These are phyloP conservation scores for Podotricha telesiphe DNA, from an alignment of 2,888 invertebrate genomes.

Conservation along the genomic window DNA sequence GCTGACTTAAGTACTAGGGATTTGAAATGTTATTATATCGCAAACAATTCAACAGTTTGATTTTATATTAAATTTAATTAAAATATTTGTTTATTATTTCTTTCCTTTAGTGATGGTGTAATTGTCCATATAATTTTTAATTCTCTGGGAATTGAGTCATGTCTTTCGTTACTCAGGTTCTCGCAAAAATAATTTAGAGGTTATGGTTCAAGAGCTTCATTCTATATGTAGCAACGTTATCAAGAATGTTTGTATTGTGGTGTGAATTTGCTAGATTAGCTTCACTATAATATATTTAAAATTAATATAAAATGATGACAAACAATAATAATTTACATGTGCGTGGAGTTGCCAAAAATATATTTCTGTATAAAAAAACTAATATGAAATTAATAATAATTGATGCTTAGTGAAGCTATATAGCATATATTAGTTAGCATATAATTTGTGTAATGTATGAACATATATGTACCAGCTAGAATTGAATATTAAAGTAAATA, in stretches of 20 bases:
- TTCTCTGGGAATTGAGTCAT: slow-evolving; percentile 8
- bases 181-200: slow-evolving; percentile 7
- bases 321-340: background rate
- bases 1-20: slow-evolving; percentile 18
- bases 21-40: slow-evolving; percentile 9
- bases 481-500: slow-evolving; percentile 18
- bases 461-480: slow-evolving; percentile 2
- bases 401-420: slow-evolving; percentile 23
- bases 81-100: background rate
- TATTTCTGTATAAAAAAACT: slow-evolving; percentile 20
- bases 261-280: slow-evolving; percentile 34
- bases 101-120: background rate
- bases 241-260: slow-evolving; percentile 25
- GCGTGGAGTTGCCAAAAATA: slow-evolving; percentile 24
- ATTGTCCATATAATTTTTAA: slow-evolving; percentile 3
- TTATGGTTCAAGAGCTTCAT: slow-evolving; percentile 6
- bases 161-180: slow-evolving; percentile 3
- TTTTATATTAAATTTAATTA: slow-evolving; percentile 2
- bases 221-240: background rate
- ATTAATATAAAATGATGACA: slow-evolving; percentile 2
- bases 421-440: slow-evolving; percentile 14
- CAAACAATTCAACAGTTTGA: background rate
- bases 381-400: slow-evolving; percentile 9
- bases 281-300: slow-evolving; percentile 33
- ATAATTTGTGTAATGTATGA: slow-evolving; percentile 24